A percentile compares a stretch with the other conserved stretches of the same genome.
phyloP scores from a whole-genome alignment of 2,113 vertebrate species.

The Clupea harengus region DNA sequence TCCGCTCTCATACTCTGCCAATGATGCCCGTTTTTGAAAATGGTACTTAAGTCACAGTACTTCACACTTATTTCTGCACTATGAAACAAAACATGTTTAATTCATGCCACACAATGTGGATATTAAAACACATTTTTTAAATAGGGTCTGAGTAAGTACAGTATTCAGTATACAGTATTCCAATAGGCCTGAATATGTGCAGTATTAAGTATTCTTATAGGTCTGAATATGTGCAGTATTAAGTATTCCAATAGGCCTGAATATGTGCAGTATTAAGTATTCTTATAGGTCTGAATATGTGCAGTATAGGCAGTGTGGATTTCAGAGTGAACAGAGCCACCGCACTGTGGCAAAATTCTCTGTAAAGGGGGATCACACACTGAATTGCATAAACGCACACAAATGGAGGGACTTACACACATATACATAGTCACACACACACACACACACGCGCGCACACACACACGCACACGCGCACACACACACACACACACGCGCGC shows the following conservation, averaged over 20 bases:
- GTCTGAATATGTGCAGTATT: no score
- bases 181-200: no score
- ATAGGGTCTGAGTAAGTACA: no score
- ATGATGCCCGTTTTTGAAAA: neutral
- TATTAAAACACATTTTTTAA: neutral
- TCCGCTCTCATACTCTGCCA: neutral
- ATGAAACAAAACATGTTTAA: neutral
- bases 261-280: no score
- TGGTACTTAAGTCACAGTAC: neutral
- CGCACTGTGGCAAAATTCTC: neutral
- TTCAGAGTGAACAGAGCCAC: neutral
- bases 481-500: slow-evolving; percentile 6
- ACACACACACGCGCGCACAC: neutral
- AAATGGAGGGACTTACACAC: neutral
- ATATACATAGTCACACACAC: neutral
- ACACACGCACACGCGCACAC: no score
- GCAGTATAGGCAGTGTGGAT: neutral
- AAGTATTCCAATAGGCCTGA: no score
- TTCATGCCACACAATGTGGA: neutral
- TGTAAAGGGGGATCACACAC: neutral
- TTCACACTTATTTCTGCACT: neutral
- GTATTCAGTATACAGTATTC: no score
- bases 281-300: no score
- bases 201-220: no score
- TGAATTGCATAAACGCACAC: neutral